Conservation (phyloP, 2,113 vertebrate species). For the Calypte anna region DNA sequence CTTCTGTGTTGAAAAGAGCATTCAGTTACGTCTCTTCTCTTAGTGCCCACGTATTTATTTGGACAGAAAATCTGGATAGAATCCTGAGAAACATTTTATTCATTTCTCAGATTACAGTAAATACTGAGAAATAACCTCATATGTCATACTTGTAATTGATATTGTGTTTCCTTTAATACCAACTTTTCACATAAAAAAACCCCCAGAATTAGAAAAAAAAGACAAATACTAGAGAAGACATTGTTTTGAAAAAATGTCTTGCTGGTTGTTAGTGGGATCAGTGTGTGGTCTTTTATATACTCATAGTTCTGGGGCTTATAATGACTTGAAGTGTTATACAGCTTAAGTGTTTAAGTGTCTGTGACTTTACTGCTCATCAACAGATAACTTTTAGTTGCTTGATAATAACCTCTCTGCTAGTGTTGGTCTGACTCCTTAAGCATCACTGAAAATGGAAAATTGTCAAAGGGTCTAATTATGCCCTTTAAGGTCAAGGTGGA, state of each 20-base stretch:
- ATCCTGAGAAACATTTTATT: slow-evolving; percentile 21
- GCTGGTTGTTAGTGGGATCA: not conserved
- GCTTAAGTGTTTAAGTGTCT: not conserved
- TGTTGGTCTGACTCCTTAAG: not conserved
- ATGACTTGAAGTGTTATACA: not conserved
- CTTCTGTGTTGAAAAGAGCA: not conserved
- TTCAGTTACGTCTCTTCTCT: not conserved
- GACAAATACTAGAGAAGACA: not conserved
- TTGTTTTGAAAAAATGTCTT: not conserved
- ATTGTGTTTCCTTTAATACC: not conserved
- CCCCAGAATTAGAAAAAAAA: not conserved
- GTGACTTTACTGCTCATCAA: not conserved
- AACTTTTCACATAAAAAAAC: not conserved
- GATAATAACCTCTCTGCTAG: not conserved
- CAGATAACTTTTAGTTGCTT: not conserved
- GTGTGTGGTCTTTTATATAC: not conserved
- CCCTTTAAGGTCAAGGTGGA: not conserved
- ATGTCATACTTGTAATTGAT: not conserved
- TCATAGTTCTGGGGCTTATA: not conserved
- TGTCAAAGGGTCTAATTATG: not conserved
- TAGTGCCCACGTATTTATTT: not conserved
- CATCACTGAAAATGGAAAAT: not conserved
- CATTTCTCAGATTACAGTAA: slow-evolving; percentile 51
- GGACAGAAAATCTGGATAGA: not conserved
- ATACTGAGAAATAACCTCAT: slow-evolving; percentile 4